Base-by-base conservation (phyloP, 2,113 vertebrate genomes). In the Gobius niger region DNA sequence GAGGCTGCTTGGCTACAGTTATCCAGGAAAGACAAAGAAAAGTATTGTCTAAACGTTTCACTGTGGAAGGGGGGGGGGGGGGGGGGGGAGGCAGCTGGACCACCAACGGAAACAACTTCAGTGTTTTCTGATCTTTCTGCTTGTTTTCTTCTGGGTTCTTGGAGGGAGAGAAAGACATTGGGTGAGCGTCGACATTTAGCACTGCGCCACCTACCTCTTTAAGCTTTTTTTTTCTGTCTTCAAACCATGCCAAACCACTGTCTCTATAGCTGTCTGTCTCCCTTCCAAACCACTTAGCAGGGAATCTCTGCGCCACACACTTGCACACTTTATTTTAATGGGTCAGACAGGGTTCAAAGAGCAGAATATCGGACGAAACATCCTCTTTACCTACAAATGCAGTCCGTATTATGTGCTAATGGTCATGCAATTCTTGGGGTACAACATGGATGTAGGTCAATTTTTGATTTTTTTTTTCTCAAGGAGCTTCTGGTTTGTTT, bases 201-300 rank as follows among this genome's bases (percentile, higher is more conserved):
- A 74, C 68, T 83, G 85, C 63, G 5, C 62, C 73, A 65, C 67
- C 83, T 81, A 81, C 77, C 83, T 75, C 83, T 69, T 78, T 73
- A 75, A 19, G 0, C 72, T 62, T 73, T 1, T 16, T 61, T 69
- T 68, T 71, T 51, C 66, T 19, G 62, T 80, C 51, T 71, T 59
- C 68, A 44, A 46, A 63, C 80, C 44, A 63, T 88, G 93, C 93
- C 93, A 95, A 94, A 92, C 93, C 94, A 90, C 95, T 94, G 94
- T 94, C 94, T 95, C 94, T 93, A 75, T 87, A 89, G 85, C 83
- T 85, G 77, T 80, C 82, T 91, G 86, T 90, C 64, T 81, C 77
- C 81, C 56, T 86, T 91, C 90, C 91, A 88, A 94, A 92, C 85
- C 88, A 81, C 82, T 87, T 78, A 81, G 84, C 62, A 49, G 80